Evolutionary conservation across 2,113 vertebrate genomes (phyloP).

Genomic region (Oriolus oriolus): DNA sequence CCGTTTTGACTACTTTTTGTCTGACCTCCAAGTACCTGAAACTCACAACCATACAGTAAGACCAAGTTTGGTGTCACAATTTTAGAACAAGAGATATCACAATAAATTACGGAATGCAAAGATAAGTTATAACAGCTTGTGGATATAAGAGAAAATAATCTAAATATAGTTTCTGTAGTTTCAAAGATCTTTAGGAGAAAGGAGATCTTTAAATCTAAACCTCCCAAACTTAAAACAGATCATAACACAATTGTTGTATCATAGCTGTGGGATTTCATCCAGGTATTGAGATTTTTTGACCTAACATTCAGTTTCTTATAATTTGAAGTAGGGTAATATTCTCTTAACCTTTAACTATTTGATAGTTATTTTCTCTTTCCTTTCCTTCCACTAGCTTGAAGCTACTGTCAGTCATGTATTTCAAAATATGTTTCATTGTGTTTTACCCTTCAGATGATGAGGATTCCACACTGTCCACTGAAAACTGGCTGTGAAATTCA

Average conservation of each 20-base stretch:
- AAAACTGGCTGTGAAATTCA: neutral
- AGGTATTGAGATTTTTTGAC: neutral
- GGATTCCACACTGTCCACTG: neutral
- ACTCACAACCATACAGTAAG: neutral
- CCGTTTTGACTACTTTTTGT: neutral
- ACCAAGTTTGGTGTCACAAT: neutral
- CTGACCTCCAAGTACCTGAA: neutral
- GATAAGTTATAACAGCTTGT: neutral
- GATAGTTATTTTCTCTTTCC: neutral
- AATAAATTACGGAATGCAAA: neutral
- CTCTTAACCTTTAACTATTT: neutral
- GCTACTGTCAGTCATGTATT: neutral
- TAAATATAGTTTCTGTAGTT: neutral
- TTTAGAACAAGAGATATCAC: neutral
- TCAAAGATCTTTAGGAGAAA: neutral
- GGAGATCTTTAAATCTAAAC: neutral
- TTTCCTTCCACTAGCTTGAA: neutral
- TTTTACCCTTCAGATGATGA: neutral
- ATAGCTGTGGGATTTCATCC: neutral
- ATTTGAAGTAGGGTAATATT: neutral
- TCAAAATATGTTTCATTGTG: neutral
- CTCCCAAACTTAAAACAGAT: neutral
- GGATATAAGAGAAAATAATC: neutral
- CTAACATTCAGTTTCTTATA: neutral
- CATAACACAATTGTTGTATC: neutral